Base-by-base conservation (phyloP, 2,113 vertebrate genomes). In the Neodontobutis hainanensis region DNA sequence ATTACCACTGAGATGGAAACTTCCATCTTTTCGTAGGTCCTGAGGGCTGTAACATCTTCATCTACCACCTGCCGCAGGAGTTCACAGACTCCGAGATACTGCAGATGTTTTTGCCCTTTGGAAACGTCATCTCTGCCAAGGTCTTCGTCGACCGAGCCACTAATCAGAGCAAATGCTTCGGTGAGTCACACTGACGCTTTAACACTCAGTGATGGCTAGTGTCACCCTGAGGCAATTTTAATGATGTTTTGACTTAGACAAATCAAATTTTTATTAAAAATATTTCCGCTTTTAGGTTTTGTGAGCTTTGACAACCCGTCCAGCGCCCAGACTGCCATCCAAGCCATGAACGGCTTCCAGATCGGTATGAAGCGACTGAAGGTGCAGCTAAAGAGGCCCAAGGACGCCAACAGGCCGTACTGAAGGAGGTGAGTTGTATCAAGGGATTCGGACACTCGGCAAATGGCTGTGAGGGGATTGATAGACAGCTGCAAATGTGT, bases 161-260 rank as follows among this genome's bases (percentile, higher is more conserved):
- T 87, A 98, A 98, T 91, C 96, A 98, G 92, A 98, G 96, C 92
- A 98, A 98, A 92, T 98, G 96, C 90, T 98, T 98, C 63, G 96
- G 96, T 98, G 88, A 91, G 95, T 86, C 69, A 19, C 14, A 0
- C 11, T 85, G 69, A 14, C 8, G 0, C 5, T 12, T n/a, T 12
- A 8, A 11, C 11, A 27, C 27, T 40, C 36, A 51, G n/a, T n/a
- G n/a, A n/a, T 36, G 27, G 15, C 15, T 19, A 4, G 15, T 46
- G 57, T 48, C 5, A 11, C 43, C 12, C n/a, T 32, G 11, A 40
- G n/a, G 9, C 7, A n/a, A 46, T 73, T 7, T 43, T 43, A 43
- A 43, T 43, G 6, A 43, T 43, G 6, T 43, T 43, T 43, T 43
- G 10, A 43, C 10, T 6, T 43, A 11, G 10, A 11, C n/a, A n/a